Conservation (phyloP, 2,888 invertebrate genomes). For the Tuberolachnus salignus region DNA sequence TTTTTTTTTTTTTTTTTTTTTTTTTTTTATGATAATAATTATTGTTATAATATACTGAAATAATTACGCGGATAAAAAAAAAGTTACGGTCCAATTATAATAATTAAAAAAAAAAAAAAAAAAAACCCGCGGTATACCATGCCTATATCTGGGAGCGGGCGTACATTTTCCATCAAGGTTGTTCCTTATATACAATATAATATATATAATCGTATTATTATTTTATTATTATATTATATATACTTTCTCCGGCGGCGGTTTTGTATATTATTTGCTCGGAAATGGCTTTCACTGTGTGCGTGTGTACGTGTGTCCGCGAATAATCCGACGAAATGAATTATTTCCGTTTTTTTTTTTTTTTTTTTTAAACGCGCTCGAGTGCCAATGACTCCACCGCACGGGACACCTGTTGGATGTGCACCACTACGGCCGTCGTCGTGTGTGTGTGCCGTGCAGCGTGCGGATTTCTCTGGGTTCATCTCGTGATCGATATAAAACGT, state of each 20-base stretch:
- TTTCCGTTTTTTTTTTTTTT: no score
- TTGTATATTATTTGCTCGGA: conserved; percentile 5
- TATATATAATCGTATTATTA: conserved; percentile 8
- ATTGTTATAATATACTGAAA: not conserved
- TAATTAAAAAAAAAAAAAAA: no score
- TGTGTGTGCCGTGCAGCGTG: not conserved
- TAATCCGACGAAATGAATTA: conserved; percentile 25
- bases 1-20: no score
- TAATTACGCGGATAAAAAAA: conserved; percentile 22
- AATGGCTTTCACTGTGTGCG: conserved; percentile 31
- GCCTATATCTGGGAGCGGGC: conserved; percentile 16
- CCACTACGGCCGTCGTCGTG: not conserved
- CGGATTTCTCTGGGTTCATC: conserved; percentile 13
- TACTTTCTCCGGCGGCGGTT: conserved; percentile 20
- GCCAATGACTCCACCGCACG: conserved; percentile 27
- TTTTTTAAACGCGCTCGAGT: not conserved
- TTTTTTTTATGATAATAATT: conserved; percentile 11
- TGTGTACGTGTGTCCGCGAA: not conserved
- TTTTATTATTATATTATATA: conserved; percentile 7
- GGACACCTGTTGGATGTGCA: conserved; percentile 12
- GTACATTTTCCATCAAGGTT: conserved; percentile 31
- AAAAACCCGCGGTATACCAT: no score
- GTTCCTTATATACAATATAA: no score
- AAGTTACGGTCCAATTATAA: conserved; percentile 12
- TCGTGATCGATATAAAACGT: not conserved